A percentile compares a stretch with the other conserved stretches of the same genome.
Evolutionary conservation across 2,888 invertebrate species (phyloP).

Genomic region (Caenorhabditis wallacei): DNA sequence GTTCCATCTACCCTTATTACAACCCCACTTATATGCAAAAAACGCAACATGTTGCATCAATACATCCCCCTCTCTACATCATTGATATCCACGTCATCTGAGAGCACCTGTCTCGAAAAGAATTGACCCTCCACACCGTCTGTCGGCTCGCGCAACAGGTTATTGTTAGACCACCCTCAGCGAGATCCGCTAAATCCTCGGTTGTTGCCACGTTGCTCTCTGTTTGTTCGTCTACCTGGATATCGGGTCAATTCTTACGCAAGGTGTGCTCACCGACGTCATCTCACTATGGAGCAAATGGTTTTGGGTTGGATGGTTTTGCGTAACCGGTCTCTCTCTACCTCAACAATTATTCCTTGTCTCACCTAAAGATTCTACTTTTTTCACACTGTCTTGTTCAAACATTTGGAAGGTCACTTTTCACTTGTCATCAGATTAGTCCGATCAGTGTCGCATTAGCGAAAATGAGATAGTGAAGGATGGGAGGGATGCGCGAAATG

Average conservation of each 20-base stretch:
- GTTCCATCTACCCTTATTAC: not conserved
- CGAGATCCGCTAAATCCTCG: constrained; percentile 46
- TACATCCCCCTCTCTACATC: not conserved
- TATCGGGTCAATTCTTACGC: constrained; percentile 11
- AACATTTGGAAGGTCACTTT: constrained; percentile 36
- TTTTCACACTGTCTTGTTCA: constrained; percentile 30
- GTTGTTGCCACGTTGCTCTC: not conserved
- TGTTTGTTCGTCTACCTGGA: constrained; percentile 20
- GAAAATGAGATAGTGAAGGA: constrained; percentile 18
- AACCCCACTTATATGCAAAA: not conserved
- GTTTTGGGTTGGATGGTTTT: not conserved
- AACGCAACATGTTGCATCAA: not conserved
- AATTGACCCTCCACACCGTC: constrained; percentile 10
- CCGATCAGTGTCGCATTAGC: constrained; percentile 59
- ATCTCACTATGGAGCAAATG: constrained; percentile 9
- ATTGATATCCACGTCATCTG: constrained; percentile 17
- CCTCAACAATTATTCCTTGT: not conserved
- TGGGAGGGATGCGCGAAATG: constrained; percentile 42
- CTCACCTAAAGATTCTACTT: not conserved
- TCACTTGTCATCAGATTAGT: constrained; percentile 37
- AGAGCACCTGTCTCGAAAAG: constrained; percentile 9
- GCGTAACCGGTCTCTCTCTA: not conserved
- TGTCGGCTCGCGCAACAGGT: constrained; percentile 34
- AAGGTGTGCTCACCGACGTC: constrained; percentile 3
- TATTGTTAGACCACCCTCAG: constrained; percentile 1